Conservation (phyloP, 2,113 vertebrate species). For the Oreotrochilus melanogaster region DNA sequence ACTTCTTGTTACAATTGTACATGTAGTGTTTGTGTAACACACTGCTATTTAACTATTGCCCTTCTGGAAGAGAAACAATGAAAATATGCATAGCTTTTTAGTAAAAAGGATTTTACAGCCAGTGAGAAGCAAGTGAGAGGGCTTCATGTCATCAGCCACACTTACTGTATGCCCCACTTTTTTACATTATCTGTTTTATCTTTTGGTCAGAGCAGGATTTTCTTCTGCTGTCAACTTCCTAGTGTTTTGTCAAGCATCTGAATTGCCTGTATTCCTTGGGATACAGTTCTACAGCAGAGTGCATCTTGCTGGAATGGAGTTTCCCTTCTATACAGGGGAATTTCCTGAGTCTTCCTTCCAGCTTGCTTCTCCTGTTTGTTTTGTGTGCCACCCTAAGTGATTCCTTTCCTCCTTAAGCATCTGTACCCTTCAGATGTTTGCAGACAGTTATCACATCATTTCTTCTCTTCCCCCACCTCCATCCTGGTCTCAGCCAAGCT, state of each 20-base stretch:
- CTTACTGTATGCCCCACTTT: background rate
- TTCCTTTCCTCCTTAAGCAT: slow-evolving; percentile 68
- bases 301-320: background rate
- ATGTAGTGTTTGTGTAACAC: background rate
- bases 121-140: background rate
- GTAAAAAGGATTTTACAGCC: background rate
- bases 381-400: slow-evolving; percentile 44
- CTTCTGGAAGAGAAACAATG: background rate
- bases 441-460: slow-evolving; percentile 64
- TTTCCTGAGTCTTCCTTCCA: background rate
- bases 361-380: slow-evolving; percentile 48
- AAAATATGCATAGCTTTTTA: background rate
- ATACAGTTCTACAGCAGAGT: background rate
- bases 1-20: background rate
- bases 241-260: background rate
- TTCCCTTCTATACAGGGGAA: background rate
- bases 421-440: slow-evolving; percentile 67
- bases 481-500: slow-evolving; percentile 64
- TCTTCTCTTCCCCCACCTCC: slow-evolving; percentile 48
- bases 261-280: background rate
- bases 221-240: background rate
- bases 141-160: background rate
- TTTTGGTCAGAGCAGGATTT: background rate
- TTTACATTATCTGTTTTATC: background rate
- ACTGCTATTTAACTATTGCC: background rate